These are phyloP conservation scores for Agriotes lineatus DNA, from an alignment of 2,888 invertebrate species.

Conservation along the genomic window DNA sequence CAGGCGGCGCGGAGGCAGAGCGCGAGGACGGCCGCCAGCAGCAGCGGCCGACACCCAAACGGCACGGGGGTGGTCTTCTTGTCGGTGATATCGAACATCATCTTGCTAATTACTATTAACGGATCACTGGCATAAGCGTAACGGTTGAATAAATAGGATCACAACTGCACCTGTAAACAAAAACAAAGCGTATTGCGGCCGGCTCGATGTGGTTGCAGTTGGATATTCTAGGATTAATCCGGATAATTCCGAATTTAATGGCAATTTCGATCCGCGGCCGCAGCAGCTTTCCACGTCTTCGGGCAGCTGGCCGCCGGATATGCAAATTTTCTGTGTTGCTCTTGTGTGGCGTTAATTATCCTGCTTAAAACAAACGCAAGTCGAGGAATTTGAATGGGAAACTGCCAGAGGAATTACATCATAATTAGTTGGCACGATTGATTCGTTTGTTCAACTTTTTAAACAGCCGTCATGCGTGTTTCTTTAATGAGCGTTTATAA, in stretches of 20 bases:
- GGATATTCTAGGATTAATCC: constrained; percentile 10
- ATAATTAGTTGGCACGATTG: too few relatives aligned
- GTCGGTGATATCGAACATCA: constrained; percentile 36
- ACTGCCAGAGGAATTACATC: too few relatives aligned
- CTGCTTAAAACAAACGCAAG: too few relatives aligned
- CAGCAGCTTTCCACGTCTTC: too few relatives aligned
- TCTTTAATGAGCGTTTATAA: too few relatives aligned
- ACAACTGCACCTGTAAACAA: constrained; percentile 21
- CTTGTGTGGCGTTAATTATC: too few relatives aligned
- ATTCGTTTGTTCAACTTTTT: too few relatives aligned
- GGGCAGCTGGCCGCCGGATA: too few relatives aligned
- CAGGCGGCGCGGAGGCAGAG: background rate
- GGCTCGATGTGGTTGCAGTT: background rate
- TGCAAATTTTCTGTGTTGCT: too few relatives aligned
- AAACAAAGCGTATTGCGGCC: background rate
- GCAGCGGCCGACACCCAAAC: constrained; percentile 14
- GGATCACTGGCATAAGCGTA: background rate
- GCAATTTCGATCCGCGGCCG: background rate
- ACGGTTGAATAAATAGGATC: constrained; percentile 2
- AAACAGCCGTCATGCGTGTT: too few relatives aligned
- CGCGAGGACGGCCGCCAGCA: constrained; percentile 7
- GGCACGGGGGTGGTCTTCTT: constrained; percentile 30
- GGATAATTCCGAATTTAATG: constrained; percentile 8
- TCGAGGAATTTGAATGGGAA: too few relatives aligned
- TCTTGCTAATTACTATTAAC: constrained; percentile 1